Evolutionary conservation across 2,797 vertebrate species (phyloP), one percentile per base, ranked within the genome.

Genomic region (Gallirallus australis): DNA sequence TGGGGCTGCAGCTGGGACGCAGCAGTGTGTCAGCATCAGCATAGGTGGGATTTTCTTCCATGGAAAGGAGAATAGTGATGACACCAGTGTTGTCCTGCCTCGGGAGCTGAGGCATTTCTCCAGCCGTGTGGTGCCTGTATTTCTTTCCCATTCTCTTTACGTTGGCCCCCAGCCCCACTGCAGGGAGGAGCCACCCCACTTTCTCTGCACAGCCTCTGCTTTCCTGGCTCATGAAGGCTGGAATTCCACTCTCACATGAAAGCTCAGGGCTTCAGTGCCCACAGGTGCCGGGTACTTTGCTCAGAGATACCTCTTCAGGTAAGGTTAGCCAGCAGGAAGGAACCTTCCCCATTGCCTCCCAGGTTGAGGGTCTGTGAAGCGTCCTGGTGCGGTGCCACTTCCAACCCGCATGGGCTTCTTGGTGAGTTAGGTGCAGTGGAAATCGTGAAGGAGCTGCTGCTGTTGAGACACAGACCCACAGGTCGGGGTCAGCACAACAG

Each of bases 111-210:
- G 82, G 47, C 0, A 2, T 78, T 93, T 93, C 70, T 42, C 77
- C 47, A 65, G 86, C 92, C 70, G 11, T 48, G 71, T 52, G 50
- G 48, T 79, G 81, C 48, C 73, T 82, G 28, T 75, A 90, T 93
- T 79, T 61, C 52, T 94, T 96, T 94, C 77, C 94, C 86, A 68
- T 76, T 94, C 57, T 86, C 94, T 97, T 96, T 78, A 7, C 20
- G 5, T 81, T 97, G 96, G 96, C 94, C 72, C 23, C 68, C 82
- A 3, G 73, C 87, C 89, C 93, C 45, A 69, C 54, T 80, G 86
- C 64, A 87, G 24, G 2, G 5, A 84, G 73, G 85, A 94, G 15
- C 92, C 92, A 60, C 91, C 93, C 85, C 54, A 17, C 54, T 81
- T 78, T 69, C 83, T 65, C 11, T 73, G 19, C 0, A 5, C 3